These are phyloP conservation scores for Euproctis similis DNA, from an alignment of 2,888 invertebrate species.

Conservation along the genomic window DNA sequence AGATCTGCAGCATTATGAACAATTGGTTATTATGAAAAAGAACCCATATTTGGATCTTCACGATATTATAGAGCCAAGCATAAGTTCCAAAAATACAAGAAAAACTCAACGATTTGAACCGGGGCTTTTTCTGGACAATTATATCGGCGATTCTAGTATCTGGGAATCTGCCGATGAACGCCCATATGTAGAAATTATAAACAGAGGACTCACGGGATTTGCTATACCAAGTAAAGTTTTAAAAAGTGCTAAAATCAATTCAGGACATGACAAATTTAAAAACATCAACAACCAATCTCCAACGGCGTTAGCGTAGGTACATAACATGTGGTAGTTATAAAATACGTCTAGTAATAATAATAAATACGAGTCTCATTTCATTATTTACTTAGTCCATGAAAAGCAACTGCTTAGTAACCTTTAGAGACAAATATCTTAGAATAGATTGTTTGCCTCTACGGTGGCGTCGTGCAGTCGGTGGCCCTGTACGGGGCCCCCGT, in stretches of 20 bases:
- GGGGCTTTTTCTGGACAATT: constrained; percentile 15
- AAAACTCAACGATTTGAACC: constrained; percentile 37
- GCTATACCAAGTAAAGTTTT: constrained; percentile 45
- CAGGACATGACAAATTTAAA: not conserved
- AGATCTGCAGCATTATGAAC: constrained; percentile 52
- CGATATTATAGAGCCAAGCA: constrained; percentile 49
- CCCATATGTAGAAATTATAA: constrained; percentile 56
- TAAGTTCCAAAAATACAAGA: constrained; percentile 38
- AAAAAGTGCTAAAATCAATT: too few relatives aligned
- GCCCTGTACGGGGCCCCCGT: too few relatives aligned
- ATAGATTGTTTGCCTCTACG: too few relatives aligned
- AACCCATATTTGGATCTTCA: constrained; percentile 61
- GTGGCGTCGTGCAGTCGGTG: too few relatives aligned
- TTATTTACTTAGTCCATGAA: too few relatives aligned
- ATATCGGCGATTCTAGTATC: constrained; percentile 37
- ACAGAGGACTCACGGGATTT: constrained; percentile 59
- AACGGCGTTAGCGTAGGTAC: too few relatives aligned
- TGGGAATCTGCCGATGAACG: constrained; percentile 42
- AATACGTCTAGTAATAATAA: too few relatives aligned
- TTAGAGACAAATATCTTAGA: too few relatives aligned
- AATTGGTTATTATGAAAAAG: constrained; percentile 63
- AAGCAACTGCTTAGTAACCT: too few relatives aligned
- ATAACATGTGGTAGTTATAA: too few relatives aligned
- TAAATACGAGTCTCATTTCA: too few relatives aligned
- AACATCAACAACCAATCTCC: too few relatives aligned